A percentile compares a stretch with the other conserved stretches of the same genome.
Evolutionary conservation across 2,888 invertebrate species (phyloP).

Genomic region (Eueremaeus valkanovi): DNA sequence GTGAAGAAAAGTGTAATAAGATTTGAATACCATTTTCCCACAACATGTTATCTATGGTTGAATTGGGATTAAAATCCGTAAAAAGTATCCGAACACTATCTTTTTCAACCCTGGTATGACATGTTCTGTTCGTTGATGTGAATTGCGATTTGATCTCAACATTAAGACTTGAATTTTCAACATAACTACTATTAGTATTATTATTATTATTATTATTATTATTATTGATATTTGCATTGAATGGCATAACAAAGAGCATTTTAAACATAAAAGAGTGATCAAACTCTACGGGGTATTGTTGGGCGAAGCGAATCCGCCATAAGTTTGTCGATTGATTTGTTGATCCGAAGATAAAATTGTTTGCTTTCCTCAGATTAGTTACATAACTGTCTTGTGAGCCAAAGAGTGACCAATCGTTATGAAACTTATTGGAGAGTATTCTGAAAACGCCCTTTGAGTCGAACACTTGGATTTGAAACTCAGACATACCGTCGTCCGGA

Average conservation of each 20-base stretch:
- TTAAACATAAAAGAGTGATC: not conserved
- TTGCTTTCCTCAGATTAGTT: not conserved
- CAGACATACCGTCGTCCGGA: not conserved
- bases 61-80: not conserved
- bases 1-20: not conserved
- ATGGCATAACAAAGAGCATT: not conserved
- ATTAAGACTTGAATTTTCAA: not conserved
- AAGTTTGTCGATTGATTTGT: not conserved
- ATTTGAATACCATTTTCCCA: slow-evolving; percentile 6
- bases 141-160: not conserved
- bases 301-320: not conserved
- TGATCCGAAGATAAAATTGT: not conserved
- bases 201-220: no score
- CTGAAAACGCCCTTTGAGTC: not conserved
- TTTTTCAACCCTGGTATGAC: not conserved
- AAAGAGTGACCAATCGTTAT: not conserved
- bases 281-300: not conserved
- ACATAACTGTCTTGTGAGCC: slow-evolving; percentile 1
- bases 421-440: not conserved
- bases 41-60: not conserved
- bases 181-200: no score
- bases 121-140: not conserved
- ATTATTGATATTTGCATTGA: not conserved
- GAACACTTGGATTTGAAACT: not conserved
- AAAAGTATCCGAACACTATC: not conserved